These are phyloP conservation scores for Margaritifera margaritifera DNA, from an alignment of 2,888 invertebrate species.

Conservation along the genomic window DNA sequence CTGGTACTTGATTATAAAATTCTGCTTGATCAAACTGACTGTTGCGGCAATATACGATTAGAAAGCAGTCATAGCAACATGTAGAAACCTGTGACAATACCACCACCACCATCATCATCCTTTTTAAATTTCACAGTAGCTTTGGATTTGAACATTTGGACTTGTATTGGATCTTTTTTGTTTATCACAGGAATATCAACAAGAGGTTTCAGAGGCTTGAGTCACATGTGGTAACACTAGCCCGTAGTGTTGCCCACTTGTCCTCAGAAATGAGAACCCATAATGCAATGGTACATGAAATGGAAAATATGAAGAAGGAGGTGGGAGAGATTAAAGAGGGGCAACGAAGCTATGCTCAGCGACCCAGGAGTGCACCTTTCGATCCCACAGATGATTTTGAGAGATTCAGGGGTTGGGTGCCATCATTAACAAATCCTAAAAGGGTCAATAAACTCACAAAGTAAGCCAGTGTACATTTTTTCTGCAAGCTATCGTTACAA, in stretches of 20 bases:
- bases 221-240: slow-evolving; percentile 91
- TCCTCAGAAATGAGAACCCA: slow-evolving; percentile 93
- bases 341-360: slow-evolving; percentile 21
- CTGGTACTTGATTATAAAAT: too few species aligned
- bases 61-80: too few species aligned
- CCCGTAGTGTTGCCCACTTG: slow-evolving; percentile 90
- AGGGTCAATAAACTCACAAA: slow-evolving; percentile 90
- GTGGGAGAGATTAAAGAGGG: slow-evolving; percentile 79
- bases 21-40: too few species aligned
- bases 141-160: too few species aligned
- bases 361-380: slow-evolving; percentile 16
- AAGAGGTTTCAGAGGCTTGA: slow-evolving; percentile 90
- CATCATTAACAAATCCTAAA: slow-evolving; percentile 85
- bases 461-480: slow-evolving; percentile 60
- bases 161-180: too few species aligned
- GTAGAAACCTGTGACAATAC: too few species aligned
- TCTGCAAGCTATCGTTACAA: not conserved
- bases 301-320: slow-evolving; percentile 89
- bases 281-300: slow-evolving; percentile 89
- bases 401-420: slow-evolving; percentile 70
- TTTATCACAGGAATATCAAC: slow-evolving; percentile 81
- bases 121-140: too few species aligned
- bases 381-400: slow-evolving; percentile 58
- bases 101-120: too few species aligned
- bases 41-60: too few species aligned